Evolutionary conservation across 2,797 vertebrate species (phyloP).

Genomic region (Esox lucius): DNA sequence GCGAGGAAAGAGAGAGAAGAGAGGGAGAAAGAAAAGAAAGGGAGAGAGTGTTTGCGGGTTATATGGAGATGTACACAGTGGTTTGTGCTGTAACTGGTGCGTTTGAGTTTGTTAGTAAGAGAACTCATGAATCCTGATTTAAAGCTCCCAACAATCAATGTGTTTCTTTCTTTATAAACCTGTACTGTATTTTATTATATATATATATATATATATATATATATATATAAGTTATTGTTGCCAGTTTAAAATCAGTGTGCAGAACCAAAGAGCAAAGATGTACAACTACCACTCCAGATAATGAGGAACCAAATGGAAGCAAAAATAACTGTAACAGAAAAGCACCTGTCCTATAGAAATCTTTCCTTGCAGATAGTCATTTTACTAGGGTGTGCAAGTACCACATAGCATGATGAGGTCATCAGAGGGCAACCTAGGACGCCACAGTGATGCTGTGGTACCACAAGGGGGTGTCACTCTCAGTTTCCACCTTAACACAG

Average conservation of each 20-base stretch:
- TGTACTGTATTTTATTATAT: constrained; percentile 35
- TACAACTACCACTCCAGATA: constrained; percentile 36
- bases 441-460: constrained; percentile 54
- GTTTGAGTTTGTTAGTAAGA: constrained; percentile 39
- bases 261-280: constrained; percentile 61
- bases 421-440: constrained; percentile 5
- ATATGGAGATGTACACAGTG: neutral
- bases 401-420: neutral
- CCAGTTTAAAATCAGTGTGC: constrained; percentile 51
- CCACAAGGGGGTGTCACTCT: constrained; percentile 56
- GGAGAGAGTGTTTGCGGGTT: neutral
- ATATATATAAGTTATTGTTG: constrained; percentile 32
- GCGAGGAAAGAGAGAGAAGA: neutral
- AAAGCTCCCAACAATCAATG: constrained; percentile 37
- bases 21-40: neutral
- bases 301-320: neutral
- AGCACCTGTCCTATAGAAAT: neutral
- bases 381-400: neutral
- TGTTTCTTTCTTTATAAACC: constrained; percentile 42
- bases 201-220: neutral
- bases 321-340: neutral
- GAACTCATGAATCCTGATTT: constrained; percentile 9
- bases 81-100: too few species aligned
- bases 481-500: constrained; percentile 30
- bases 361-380: neutral